These are phyloP conservation scores for Atherix ibis DNA, from an alignment of 2,888 invertebrate genomes.

Conservation along the genomic window DNA sequence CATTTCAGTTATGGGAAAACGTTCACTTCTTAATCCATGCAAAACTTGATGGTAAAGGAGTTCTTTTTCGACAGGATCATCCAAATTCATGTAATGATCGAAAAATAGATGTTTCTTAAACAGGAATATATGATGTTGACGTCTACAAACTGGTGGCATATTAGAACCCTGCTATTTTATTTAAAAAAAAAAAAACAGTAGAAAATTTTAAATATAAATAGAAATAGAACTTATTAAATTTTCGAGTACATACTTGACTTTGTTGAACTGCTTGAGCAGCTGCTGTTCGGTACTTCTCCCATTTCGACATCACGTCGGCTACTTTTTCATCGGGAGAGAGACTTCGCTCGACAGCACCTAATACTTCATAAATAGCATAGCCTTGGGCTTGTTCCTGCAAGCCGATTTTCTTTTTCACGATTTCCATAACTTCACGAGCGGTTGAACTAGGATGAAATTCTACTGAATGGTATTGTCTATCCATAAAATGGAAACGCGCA, in stretches of 20 bases:
- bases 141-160: slow-evolving; percentile 36
- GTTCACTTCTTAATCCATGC: slow-evolving; percentile 76
- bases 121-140: slow-evolving; percentile 50
- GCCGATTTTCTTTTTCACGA: slow-evolving; percentile 80
- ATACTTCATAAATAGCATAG: slow-evolving; percentile 83
- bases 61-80: slow-evolving; percentile 84
- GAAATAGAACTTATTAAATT: slow-evolving; percentile 3
- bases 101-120: slow-evolving; percentile 74
- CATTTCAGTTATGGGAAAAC: slow-evolving; percentile 83
- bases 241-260: slow-evolving; percentile 18
- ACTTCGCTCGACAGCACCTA: slow-evolving; percentile 74
- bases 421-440: slow-evolving; percentile 72
- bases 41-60: slow-evolving; percentile 84
- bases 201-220: not conserved
- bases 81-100: slow-evolving; percentile 60
- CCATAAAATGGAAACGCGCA: slow-evolving; percentile 81
- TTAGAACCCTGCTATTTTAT: slow-evolving; percentile 30
- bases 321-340: slow-evolving; percentile 74
- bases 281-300: slow-evolving; percentile 74
- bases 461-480: slow-evolving; percentile 86
- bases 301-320: slow-evolving; percentile 87
- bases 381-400: slow-evolving; percentile 38
- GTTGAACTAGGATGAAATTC: slow-evolving; percentile 92
- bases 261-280: slow-evolving; percentile 39
- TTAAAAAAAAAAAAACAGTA: too few relatives aligned